Evolutionary conservation across 1,140 invertebrate genomes (phyloP).

Genomic region (Trichomalopsis sarcophagae): DNA sequence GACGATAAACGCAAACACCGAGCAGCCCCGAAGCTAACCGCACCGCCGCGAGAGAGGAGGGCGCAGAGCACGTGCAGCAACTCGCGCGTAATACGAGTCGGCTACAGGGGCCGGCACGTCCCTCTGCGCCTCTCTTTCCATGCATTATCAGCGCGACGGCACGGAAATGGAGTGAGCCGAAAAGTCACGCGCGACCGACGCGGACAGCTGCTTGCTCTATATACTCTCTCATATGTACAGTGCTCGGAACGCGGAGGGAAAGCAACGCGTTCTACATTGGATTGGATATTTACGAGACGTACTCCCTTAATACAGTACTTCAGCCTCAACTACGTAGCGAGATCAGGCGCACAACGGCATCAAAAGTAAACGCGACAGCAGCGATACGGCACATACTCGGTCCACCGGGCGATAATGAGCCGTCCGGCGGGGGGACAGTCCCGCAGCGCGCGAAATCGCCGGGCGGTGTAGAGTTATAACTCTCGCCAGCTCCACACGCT

Average conservation of each 20-base stretch:
- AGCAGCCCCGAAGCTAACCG: not conserved
- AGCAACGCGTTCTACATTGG: no score
- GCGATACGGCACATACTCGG: no score
- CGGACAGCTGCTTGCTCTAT: not conserved
- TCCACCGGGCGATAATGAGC: no score
- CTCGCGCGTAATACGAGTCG: not conserved
- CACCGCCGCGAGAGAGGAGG: no score
- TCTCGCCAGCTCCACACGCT: not conserved
- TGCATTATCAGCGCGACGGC: not conserved
- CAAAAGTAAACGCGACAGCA: no score
- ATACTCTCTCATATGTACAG: not conserved
- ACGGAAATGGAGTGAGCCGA: not conserved
- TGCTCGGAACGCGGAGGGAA: not conserved
- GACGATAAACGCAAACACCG: not conserved
- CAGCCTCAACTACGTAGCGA: no score
- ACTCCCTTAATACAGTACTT: no score
- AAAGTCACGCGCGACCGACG: slow-evolving; percentile 7
- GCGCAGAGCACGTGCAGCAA: not conserved
- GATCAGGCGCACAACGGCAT: no score
- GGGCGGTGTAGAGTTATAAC: no score
- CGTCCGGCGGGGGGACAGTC: no score
- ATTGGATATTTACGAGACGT: not conserved
- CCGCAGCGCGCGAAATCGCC: no score
- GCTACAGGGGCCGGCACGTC: not conserved
- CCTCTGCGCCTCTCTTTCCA: not conserved